Percentiles rank a stretch among this genome's conserved stretches.
These are phyloP conservation scores for Bombus sylvicola DNA, from an alignment of 1,140 invertebrate genomes.

Conservation along the genomic window DNA sequence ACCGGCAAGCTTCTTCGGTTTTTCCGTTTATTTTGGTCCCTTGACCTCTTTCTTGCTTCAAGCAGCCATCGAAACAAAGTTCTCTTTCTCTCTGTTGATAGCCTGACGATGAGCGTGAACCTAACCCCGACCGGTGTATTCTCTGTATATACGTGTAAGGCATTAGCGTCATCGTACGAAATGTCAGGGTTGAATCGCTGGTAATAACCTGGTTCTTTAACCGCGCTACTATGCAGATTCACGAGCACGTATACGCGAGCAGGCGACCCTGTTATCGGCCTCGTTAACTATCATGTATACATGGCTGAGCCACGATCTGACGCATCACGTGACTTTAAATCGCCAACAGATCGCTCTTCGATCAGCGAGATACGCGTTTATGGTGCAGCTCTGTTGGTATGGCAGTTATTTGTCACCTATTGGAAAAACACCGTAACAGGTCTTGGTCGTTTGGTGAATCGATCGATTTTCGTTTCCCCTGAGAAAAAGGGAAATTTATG, in stretches of 20 bases:
- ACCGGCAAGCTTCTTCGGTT: not conserved
- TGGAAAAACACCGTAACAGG: too few relatives aligned
- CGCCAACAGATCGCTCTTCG: not conserved
- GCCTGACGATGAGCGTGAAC: not conserved
- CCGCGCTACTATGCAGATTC: slow-evolving; percentile 54
- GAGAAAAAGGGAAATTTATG: too few relatives aligned
- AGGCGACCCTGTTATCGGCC: slow-evolving; percentile 44
- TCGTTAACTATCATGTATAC: slow-evolving; percentile 29
- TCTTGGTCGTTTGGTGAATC: too few relatives aligned
- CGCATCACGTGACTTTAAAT: not conserved
- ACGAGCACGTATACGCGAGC: slow-evolving; percentile 36
- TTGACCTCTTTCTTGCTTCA: not conserved
- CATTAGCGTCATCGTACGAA: slow-evolving; percentile 59
- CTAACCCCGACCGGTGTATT: not conserved
- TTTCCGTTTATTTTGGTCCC: slow-evolving; percentile 31
- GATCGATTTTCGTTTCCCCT: too few relatives aligned
- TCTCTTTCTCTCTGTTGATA: not conserved
- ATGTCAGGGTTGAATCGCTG: slow-evolving; percentile 65
- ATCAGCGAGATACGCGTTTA: too few relatives aligned
- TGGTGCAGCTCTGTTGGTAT: too few relatives aligned
- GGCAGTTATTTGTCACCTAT: too few relatives aligned
- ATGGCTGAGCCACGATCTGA: slow-evolving; percentile 2
- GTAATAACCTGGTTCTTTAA: slow-evolving; percentile 64
- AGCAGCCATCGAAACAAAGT: not conserved
- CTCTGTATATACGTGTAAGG: slow-evolving; percentile 23